These are phyloP conservation scores for Manis javanica DNA, from an alignment of 2,797 vertebrate genomes.

Conservation along the genomic window DNA sequence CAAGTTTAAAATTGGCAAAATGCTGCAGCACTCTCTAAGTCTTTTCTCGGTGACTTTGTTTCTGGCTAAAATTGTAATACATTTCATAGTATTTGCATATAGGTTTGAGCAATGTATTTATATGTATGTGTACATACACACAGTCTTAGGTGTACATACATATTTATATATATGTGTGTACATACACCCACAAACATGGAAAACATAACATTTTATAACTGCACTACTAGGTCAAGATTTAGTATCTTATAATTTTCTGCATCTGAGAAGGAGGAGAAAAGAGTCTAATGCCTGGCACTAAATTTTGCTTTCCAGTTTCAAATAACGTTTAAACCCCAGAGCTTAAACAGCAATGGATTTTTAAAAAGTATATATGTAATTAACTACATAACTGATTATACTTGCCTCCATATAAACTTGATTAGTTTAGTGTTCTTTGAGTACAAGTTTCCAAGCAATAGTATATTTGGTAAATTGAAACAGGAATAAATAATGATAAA, in stretches of 20 bases:
- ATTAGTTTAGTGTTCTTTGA: slow-evolving; percentile 23
- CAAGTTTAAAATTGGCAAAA: slow-evolving; percentile 52
- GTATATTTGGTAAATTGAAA: slow-evolving; percentile 36
- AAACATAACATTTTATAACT: slow-evolving; percentile 44
- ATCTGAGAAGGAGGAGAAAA: neutral
- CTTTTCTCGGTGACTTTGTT: neutral
- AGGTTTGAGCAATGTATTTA: neutral
- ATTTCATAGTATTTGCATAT: slow-evolving; percentile 10
- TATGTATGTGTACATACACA: neutral
- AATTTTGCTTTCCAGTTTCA: slow-evolving; percentile 55
- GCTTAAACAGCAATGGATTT: slow-evolving; percentile 49
- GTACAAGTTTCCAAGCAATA: slow-evolving; percentile 31
- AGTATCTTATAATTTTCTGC: slow-evolving; percentile 39
- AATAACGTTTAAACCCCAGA: slow-evolving; percentile 64
- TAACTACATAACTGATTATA: slow-evolving; percentile 48
- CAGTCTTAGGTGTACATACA: neutral
- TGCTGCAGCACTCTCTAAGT: neutral
- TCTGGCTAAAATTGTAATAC: neutral
- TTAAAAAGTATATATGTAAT: slow-evolving; percentile 57
- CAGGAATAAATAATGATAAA: slow-evolving; percentile 38
- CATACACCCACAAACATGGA: slow-evolving; percentile 10
- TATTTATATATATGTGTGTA: neutral
- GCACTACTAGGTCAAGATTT: slow-evolving; percentile 28
- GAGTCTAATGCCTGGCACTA: slow-evolving; percentile 23
- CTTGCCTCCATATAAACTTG: slow-evolving; percentile 30